Base-by-base conservation (phyloP, 2,888 invertebrate species). In the Sphaerophoria rueppellii region DNA sequence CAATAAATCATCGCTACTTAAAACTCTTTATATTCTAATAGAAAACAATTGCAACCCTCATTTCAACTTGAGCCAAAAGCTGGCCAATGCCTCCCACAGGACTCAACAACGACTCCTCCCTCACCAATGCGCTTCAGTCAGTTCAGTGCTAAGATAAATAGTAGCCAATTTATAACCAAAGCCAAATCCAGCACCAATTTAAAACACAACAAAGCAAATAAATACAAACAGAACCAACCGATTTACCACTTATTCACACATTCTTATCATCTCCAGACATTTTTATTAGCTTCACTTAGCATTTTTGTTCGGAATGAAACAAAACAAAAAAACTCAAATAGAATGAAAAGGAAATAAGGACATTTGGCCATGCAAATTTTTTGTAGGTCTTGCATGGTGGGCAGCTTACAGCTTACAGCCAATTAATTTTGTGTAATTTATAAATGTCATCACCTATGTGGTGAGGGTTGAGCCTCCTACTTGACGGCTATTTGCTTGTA, bases 391-490 rank as follows among this genome's bases (percentile, higher is more conserved):
- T 77, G 85, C 77, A 81, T 81, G 76, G 77, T 43, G 70, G 48
- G 77, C 81, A 69, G 85, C 85, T 85, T 73, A 81, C 72, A 70
- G 85, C 85, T 85, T 73, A 81, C 72, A 70, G 85, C 73, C 85
- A 85, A 85, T 85, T 85, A 85, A 85, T 85, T 85, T 75, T 52
- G n/a, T 77, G 81, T 81, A 85, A 85, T 85, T 85, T 85, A 85
- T 85, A 81, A 85, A 81, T 70, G 76, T 85, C 85, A 85, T 76
- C 85, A 85, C 85, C 85, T 85, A 65, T 54, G 57, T 65, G 65
- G 35, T 50, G 65, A 34, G 48, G 65, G 65, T 35, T 50, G 14
- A 40, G 11, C 2, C 24, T 24, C 24, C 24, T 24, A 24, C 24
- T 37, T 7, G 43, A 35, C 40, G 46, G 75, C 9, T 37, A 7